Base-by-base conservation (phyloP, 2,888 invertebrate species). In the Scrobipalpa atriplicella region DNA sequence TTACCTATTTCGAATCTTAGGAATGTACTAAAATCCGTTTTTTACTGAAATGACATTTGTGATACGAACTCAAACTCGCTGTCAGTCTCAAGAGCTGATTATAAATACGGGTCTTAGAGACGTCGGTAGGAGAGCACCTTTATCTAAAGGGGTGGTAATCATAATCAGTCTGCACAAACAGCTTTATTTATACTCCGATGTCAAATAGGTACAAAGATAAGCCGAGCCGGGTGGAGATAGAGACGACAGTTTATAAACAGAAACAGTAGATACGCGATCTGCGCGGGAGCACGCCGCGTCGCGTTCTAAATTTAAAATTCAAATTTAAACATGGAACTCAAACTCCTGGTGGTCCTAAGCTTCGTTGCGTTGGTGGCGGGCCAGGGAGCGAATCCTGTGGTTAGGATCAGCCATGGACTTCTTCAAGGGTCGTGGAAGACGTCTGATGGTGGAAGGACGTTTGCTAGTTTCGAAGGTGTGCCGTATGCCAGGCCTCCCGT, bases 401-500 rank as follows among this genome's bases (percentile, higher is more conserved):
- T 90, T 1, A 80, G 86, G 66, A 80, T 91, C 0, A 72, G 81
- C 1, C 80, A 87, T 65, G 93, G 93, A 0, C 64, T 84, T 0
- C 68, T 93, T 0, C 85, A 85, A 64, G 93, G 93, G 0, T 65
- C 83, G 0, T 93, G 92, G 93, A 86, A 84, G 66, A 75, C 80
- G 1, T 89, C 93, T 0, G 80, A 84, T 0, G 84, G 86, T 60
- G 88, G 92, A 21, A 78, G 93, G 70, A 76, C 80, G 0, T 94
- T 89, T 71, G 93, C 93, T 9, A 94, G 95, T 47, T 96, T 95
- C 73, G 90, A 94, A 72, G 95, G 95, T 0, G 87, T 96, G 61
- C 95, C 95, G 0, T 96, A 95, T 74, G 95, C 95, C 0, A 81
- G 93, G 64, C 94, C 95, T 13, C 95, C 95, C 0, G 78, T 95